Evolutionary conservation across 1,140 invertebrate genomes (phyloP).

Genomic region (Archivesica marissinica): DNA sequence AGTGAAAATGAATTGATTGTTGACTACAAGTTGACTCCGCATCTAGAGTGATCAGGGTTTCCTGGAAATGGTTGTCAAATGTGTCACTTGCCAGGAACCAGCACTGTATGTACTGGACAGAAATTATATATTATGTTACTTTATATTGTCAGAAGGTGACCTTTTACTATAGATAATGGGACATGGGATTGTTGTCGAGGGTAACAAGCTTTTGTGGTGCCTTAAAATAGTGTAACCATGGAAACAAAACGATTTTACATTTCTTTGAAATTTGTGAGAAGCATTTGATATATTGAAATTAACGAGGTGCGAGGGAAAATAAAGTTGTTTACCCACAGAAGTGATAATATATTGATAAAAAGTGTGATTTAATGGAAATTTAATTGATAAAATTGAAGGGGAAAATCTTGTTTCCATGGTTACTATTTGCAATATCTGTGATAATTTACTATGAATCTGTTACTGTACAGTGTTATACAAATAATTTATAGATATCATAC

Average conservation of each 20-base stretch:
- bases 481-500: slow-evolving; percentile 39
- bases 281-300: slow-evolving; percentile 8
- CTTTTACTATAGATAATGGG: slow-evolving; percentile 32
- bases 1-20: too few species aligned
- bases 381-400: slow-evolving; percentile 21
- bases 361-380: slow-evolving; percentile 10
- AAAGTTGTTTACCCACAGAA: slow-evolving; percentile 1
- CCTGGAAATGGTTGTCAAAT: background rate
- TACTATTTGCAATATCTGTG: slow-evolving; percentile 44
- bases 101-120: background rate
- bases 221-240: slow-evolving; percentile 43
- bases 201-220: slow-evolving; percentile 44
- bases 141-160: slow-evolving; percentile 20
- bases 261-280: slow-evolving; percentile 4
- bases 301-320: background rate
- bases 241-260: slow-evolving; percentile 1
- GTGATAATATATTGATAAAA: background rate
- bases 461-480: slow-evolving; percentile 48
- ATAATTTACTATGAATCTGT: slow-evolving; percentile 55
- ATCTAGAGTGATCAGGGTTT: too few species aligned
- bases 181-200: background rate
- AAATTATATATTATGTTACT: too few species aligned
- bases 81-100: background rate
- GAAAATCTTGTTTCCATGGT: slow-evolving; percentile 39
- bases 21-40: too few species aligned